These are phyloP conservation scores for Drosophila sulfurigaster DNA, from an alignment of 1,140 invertebrate genomes.

Conservation along the genomic window DNA sequence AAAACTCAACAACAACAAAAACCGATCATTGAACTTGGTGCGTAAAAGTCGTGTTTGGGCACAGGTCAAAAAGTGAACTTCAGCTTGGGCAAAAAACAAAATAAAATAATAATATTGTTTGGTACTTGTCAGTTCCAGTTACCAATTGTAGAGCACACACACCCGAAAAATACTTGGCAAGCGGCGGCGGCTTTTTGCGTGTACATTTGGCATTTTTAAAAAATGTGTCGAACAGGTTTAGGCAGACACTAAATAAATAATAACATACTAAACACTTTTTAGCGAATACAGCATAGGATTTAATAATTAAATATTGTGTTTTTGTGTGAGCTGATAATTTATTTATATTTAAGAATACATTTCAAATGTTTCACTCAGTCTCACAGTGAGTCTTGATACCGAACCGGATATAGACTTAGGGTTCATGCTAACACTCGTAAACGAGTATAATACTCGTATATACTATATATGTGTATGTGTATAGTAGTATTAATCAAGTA, in stretches of 20 bases:
- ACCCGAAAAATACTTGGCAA: conserved; percentile 13
- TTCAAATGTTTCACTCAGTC: conserved; percentile 45
- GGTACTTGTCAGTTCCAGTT: conserved; percentile 41
- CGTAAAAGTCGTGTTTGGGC: conserved; percentile 18
- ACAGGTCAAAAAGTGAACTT: conserved; percentile 33
- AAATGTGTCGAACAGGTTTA: conserved; percentile 69
- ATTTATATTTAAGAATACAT: conserved; percentile 42
- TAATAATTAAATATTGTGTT: conserved; percentile 64
- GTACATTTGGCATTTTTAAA: conserved; percentile 30
- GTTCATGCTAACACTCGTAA: neutral
- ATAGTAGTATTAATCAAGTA: conserved; percentile 11
- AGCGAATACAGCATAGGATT: conserved; percentile 65
- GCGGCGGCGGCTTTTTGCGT: neutral
- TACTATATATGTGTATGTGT: too few relatives aligned
- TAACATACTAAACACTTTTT: conserved; percentile 63
- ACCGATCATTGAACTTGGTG: conserved; percentile 38
- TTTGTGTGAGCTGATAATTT: conserved; percentile 37
- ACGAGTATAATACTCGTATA: neutral
- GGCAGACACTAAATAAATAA: conserved; percentile 44
- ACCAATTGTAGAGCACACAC: conserved; percentile 29
- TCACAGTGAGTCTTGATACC: neutral
- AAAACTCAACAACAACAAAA: conserved; percentile 17
- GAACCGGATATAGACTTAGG: conserved; percentile 66
- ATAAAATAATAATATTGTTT: neutral
- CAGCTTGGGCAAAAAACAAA: conserved; percentile 1